phyloP scores from a whole-genome alignment of 2,888 invertebrate species.

The Parasteatoda lunata region DNA sequence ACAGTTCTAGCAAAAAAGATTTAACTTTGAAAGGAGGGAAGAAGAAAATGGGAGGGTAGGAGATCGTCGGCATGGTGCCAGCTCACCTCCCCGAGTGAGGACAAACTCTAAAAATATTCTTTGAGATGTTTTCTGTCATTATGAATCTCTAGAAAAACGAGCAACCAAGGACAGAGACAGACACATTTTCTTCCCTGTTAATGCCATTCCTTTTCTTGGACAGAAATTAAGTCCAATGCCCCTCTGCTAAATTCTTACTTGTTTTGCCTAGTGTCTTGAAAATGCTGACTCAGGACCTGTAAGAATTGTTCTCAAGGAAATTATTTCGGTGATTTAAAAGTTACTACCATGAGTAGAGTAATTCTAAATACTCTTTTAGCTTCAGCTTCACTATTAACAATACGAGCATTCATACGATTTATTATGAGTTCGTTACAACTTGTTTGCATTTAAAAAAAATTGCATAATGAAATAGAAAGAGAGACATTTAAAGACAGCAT shows the following conservation, averaged over 20 bases:
- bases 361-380: too few species aligned
- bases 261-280: too few species aligned
- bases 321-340: too few species aligned
- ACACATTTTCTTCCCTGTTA: neutral
- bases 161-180: neutral
- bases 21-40: neutral
- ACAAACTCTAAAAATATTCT: constrained; percentile 20
- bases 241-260: neutral
- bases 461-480: too few species aligned
- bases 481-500: too few species aligned
- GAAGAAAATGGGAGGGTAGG: neutral
- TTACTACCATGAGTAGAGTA: too few species aligned
- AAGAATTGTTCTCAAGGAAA: neutral
- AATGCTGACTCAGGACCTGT: neutral
- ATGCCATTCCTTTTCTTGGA: neutral
- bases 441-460: too few species aligned
- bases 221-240: constrained; percentile 33
- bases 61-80: constrained; percentile 24
- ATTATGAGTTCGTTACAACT: too few species aligned
- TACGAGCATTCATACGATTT: too few species aligned
- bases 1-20: constrained; percentile 19
- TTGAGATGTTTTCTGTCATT: neutral
- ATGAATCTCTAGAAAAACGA: neutral
- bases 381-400: too few species aligned
- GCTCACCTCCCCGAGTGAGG: neutral